Evolutionary conservation across 2,888 invertebrate species (phyloP), one percentile per base, ranked within the genome.

Genomic region (Meghimatium bilineatum): DNA sequence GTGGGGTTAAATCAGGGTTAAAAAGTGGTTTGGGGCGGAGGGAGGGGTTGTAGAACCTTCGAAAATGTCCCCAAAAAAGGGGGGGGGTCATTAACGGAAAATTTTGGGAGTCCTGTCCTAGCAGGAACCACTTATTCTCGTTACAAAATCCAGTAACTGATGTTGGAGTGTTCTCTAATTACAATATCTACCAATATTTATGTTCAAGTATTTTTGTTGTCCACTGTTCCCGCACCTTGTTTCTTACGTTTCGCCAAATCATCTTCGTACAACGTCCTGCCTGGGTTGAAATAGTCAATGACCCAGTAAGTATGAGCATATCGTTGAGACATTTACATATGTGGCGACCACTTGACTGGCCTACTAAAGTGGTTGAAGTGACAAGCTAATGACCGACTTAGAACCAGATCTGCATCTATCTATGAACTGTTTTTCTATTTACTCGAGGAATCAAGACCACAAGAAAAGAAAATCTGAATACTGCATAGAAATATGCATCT

Each of bases 311-410:
- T 72, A 72, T 49, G 38, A 5, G 17, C 17, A 49, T n/a, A n/a
- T 44, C 8, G 56, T 56, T 56, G 23, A 17, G 14, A 23, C 56
- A 14, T 56, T 17, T 2, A n/a, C 0, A 3, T 5, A n/a, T 29
- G 29, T 49, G 72, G 72, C 72, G 44, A 10, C 72, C 72, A 72
- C 72, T 72, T 72, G 72, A 44, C 44, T 29, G 12, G n/a, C 6
- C 6, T 44, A 44, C n/a, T 20, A n/a, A n/a, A 44, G 72, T 71
- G 38, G 20, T 44, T 72, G n/a, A 72, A 72, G 72, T 72, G 72
- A 29, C 44, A 12, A n/a, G 72, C 44, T 17, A 44, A 72, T 49
- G 72, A 49, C 49, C 44, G 72, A 72, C 44, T 72, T 49, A 20
- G 20, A 26, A 26, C 6, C 26, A 63, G 3, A 26, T 63, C 60